These are phyloP conservation scores for Brachycybe producta DNA, from an alignment of 2,888 invertebrate species.

Conservation along the genomic window DNA sequence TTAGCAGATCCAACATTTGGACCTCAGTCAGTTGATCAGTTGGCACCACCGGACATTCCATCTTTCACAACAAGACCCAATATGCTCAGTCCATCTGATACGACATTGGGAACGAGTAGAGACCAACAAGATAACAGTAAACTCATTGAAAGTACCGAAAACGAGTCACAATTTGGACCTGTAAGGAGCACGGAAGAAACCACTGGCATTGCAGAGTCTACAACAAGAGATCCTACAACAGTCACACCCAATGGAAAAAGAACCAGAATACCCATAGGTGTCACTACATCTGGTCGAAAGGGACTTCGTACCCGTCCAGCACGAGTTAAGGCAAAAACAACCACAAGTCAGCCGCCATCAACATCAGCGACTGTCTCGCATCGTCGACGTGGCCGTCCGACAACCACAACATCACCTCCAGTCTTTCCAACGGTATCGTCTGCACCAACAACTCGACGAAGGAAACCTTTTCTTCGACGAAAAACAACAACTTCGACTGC, in stretches of 20 bases:
- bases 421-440: not conserved
- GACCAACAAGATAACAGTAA: not conserved
- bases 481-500: too few relatives aligned
- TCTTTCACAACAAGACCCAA: slow-evolving; percentile 3
- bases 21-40: slow-evolving; percentile 8
- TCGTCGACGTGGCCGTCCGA: not conserved
- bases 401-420: not conserved
- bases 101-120: too few relatives aligned
- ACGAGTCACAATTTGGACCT: too few relatives aligned
- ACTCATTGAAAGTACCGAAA: not conserved
- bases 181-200: too few relatives aligned
- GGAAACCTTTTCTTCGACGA: too few relatives aligned
- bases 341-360: too few relatives aligned
- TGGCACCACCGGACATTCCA: slow-evolving; percentile 2
- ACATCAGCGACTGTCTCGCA: too few relatives aligned
- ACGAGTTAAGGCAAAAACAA: too few relatives aligned
- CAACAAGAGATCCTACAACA: not conserved
- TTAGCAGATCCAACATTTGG: slow-evolving; percentile 4
- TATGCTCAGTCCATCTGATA: too few relatives aligned
- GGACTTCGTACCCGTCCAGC: slow-evolving; percentile 6
- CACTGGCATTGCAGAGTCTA: too few relatives aligned
- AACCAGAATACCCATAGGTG: not conserved
- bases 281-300: not conserved
- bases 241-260: not conserved
- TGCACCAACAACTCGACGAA: not conserved